These are phyloP conservation scores for Lepilemur septentrionalis DNA, from an alignment of 2,797 vertebrate species.

Conservation along the genomic window DNA sequence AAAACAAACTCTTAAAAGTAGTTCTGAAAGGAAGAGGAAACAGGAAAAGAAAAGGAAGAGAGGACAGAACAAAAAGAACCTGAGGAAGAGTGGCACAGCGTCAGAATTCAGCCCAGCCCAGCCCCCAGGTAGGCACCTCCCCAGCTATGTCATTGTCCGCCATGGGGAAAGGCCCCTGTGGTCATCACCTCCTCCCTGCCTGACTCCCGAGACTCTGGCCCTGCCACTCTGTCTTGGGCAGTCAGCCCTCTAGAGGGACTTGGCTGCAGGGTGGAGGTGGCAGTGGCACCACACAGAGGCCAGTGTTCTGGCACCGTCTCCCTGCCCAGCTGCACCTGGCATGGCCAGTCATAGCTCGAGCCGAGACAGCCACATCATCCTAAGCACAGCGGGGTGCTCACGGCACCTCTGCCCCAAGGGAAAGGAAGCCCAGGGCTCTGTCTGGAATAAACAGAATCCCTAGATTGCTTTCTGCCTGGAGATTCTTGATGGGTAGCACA, in stretches of 20 bases:
- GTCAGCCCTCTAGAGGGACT: neutral
- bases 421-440: neutral
- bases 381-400: neutral
- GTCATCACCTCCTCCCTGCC: neutral
- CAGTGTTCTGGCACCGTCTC: neutral
- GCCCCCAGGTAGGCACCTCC: neutral
- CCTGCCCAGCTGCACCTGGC: too few relatives aligned
- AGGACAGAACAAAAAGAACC: neutral
- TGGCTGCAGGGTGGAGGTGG: too few relatives aligned
- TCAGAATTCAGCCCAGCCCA: neutral
- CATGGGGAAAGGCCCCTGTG: too few relatives aligned
- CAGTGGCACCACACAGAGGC: neutral
- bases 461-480: neutral
- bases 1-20: neutral
- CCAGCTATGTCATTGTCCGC: neutral
- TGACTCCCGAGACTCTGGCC: neutral
- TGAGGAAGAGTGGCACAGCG: neutral
- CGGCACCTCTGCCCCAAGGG: neutral
- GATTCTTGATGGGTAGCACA: neutral
- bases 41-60: neutral
- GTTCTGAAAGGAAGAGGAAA: neutral
- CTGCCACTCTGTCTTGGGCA: neutral
- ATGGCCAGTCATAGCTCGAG: rapidly evolving
- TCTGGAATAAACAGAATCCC: neutral
- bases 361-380: neutral